These are phyloP conservation scores for Acronicta leporina DNA, from an alignment of 2,888 invertebrate genomes.

Conservation along the genomic window DNA sequence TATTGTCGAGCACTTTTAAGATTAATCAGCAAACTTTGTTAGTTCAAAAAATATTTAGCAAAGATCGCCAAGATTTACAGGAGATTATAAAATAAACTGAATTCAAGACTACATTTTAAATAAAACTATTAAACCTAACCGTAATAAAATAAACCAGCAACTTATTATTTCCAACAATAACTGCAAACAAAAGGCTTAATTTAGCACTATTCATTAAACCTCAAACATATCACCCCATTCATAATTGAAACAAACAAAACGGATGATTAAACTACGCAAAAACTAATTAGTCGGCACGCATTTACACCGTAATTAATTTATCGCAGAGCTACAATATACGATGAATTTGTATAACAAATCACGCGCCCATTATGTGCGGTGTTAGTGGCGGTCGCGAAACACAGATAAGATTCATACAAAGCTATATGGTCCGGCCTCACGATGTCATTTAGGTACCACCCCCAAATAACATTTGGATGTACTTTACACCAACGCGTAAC, in stretches of 20 bases:
- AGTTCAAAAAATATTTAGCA: no score
- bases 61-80: no score
- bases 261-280: constrained; percentile 51
- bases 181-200: constrained; percentile 20
- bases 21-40: no score
- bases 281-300: constrained; percentile 52
- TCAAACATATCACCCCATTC: constrained; percentile 41
- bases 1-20: no score
- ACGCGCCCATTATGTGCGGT: constrained; percentile 51
- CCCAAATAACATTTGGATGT: constrained; percentile 39
- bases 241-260: constrained; percentile 53
- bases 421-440: constrained; percentile 60
- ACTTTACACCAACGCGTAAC: constrained; percentile 24
- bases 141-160: constrained; percentile 14
- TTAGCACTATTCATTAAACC: constrained; percentile 36
- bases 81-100: no score
- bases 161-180: constrained; percentile 20
- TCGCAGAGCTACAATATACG: constrained; percentile 46
- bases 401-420: constrained; percentile 67
- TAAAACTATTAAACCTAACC: constrained; percentile 10
- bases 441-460: constrained; percentile 56
- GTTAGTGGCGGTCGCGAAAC: constrained; percentile 61
- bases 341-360: constrained; percentile 57
- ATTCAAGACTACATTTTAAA: neutral
- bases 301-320: constrained; percentile 58